phyloP scores from a whole-genome alignment of 2,797 vertebrate genomes.

The Denticeps clupeoides region DNA sequence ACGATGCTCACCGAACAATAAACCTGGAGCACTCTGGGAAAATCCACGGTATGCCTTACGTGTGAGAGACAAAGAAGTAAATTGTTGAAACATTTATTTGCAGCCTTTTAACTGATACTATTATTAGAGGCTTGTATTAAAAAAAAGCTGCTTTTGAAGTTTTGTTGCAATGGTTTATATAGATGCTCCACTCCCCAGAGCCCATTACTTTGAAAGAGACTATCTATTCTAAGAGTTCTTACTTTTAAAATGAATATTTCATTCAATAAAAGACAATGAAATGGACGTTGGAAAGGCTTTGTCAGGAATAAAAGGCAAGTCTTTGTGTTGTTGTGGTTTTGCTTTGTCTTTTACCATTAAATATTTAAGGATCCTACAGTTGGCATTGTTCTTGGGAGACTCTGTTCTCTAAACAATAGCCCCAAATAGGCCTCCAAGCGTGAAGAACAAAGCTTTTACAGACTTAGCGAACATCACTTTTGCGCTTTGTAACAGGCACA shows the following conservation, averaged over 20 bases:
- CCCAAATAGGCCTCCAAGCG: slow-evolving; percentile 40
- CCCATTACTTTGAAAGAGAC: slow-evolving; percentile 18
- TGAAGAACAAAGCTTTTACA: slow-evolving; percentile 58
- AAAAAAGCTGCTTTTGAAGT: slow-evolving; percentile 3
- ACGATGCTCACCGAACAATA: too few relatives aligned
- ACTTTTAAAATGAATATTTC: slow-evolving; percentile 56
- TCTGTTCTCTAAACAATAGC: slow-evolving; percentile 43
- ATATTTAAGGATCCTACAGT: slow-evolving; percentile 50
- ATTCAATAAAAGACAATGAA: slow-evolving; percentile 40
- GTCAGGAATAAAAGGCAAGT: slow-evolving; percentile 32
- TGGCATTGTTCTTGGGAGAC: slow-evolving; percentile 44
- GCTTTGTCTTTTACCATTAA: slow-evolving; percentile 41
- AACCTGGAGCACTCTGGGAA: too few relatives aligned
- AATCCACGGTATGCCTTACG: too few relatives aligned
- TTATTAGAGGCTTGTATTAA: slow-evolving; percentile 14
- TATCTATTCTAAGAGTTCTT: slow-evolving; percentile 24
- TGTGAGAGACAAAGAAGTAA: too few relatives aligned
- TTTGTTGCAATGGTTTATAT: not conserved
- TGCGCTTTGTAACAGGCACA: not conserved
- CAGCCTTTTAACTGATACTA: too few relatives aligned
- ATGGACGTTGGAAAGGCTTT: slow-evolving; percentile 34
- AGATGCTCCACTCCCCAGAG: slow-evolving; percentile 16
- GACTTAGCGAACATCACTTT: slow-evolving; percentile 18
- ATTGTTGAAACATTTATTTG: too few relatives aligned
- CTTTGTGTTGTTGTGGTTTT: slow-evolving; percentile 22